phyloP scores from a whole-genome alignment of 2,113 vertebrate species.

The western clawed frog (Xenopus tropicalis) region UCB_Xtro_10.0 CM004443.2:171121501-171122000 shows the following conservation, averaged over 20 bases:
- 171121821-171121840: not conserved
- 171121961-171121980: slow-evolving; percentile 35
- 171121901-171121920: slow-evolving; percentile 37
- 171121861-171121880: slow-evolving; percentile 34
- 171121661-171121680: no score
- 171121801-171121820: not conserved
- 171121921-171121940: slow-evolving; percentile 18
- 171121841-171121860: slow-evolving; percentile 10
- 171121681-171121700: slow-evolving; percentile 11
- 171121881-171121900: slow-evolving; percentile 15
- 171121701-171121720: slow-evolving; percentile 35
- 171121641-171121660: no score
- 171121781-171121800: no score
- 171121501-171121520: no score
- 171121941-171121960: slow-evolving; percentile 11
- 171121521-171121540: no score
- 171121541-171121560: no score
- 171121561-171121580: no score
- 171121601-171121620: no score
- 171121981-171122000: slow-evolving; percentile 40
- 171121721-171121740: slow-evolving; percentile 40
- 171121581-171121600: no score
- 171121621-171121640: no score
- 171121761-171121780: no score
- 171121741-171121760: slow-evolving; percentile 1